Evolutionary conservation across 2,888 invertebrate species (phyloP).

Genomic region (Erebia epiphron): DNA sequence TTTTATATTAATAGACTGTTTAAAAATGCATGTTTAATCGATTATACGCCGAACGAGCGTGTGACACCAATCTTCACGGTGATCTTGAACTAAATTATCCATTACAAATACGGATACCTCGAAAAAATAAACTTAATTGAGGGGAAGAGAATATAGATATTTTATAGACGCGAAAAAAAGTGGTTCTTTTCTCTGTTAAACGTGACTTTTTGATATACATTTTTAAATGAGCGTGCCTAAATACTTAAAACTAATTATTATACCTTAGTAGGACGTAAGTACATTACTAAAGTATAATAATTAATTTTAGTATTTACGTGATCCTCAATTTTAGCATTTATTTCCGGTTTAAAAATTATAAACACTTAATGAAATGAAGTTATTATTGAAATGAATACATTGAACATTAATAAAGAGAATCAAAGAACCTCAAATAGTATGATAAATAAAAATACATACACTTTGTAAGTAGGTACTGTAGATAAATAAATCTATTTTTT

Average conservation of each 20-base stretch:
- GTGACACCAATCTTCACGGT: background rate
- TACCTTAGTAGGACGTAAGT: too few species aligned
- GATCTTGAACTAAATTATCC: background rate
- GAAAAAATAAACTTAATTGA: background rate
- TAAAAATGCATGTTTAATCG: background rate
- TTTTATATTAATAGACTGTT: background rate
- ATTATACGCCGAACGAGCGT: background rate
- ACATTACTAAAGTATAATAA: too few species aligned
- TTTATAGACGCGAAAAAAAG: background rate
- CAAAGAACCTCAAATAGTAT: background rate
- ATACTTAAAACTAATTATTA: too few species aligned
- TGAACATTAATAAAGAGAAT: background rate
- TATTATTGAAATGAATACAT: background rate
- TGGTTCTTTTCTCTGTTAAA: background rate
- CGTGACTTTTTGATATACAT: background rate
- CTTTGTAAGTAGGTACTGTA: slow-evolving; percentile 2
- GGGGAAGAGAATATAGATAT: too few species aligned
- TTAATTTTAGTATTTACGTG: too few species aligned
- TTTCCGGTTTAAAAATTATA: background rate
- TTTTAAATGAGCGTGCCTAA: too few species aligned
- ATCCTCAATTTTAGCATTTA: too few species aligned
- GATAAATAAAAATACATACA: background rate
- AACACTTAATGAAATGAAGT: background rate
- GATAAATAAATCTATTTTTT: slow-evolving; percentile 3
- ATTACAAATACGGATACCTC: background rate